Base-by-base conservation (phyloP, 1,140 invertebrate species). In the Vanessa tameamea region DNA sequence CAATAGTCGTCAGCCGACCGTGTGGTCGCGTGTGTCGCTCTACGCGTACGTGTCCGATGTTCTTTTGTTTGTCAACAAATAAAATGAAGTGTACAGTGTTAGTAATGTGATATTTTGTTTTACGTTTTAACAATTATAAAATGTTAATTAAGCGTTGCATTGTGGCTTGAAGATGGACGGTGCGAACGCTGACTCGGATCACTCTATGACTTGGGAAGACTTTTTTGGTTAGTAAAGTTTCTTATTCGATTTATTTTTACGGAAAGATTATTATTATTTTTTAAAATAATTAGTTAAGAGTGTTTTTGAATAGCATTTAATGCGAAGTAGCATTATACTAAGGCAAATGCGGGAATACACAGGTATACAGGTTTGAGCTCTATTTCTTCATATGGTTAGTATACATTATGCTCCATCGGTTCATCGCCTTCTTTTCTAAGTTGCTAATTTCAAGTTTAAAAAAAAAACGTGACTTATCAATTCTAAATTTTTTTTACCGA, bases 151-250 rank as follows among this genome's bases (percentile, higher is more conserved):
- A 74, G 69, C 73, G 70, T 65, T 57, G 71, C 53, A 64, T 76
- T 84, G 83, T 87, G 82, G 31, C 75, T 70, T 72, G 84, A 91
- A 88, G 80, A 93, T 93, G 92, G 92, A 90, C 80, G 89, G 86
- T 82, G 84, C 84, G 66, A 91, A 87, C 82, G 89, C 87, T 78
- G 93, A 93, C 82, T 93, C 93, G 76, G 93, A 93, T 84, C 92
- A 93, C 85, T 93, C 92, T 86, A 90, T 93, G 88, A 92, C 91
- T 79, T 93, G 93, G 93, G 93, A 93, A 80, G 93, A 93, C 77
- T 93, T 93, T 90, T 93, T 93, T 78, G 93, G 92, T 93, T 76
- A 72, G 89, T 92, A 85, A 26, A 50, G 70, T 65, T 75, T 76
- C 55, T 75, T 67, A 64, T 57, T 63, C 37, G 64, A 72, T 57